Percentiles rank a stretch among this genome's conserved stretches.
Evolutionary conservation across 2,888 invertebrate species (phyloP).

Genomic region (Synergus gifuensis): DNA sequence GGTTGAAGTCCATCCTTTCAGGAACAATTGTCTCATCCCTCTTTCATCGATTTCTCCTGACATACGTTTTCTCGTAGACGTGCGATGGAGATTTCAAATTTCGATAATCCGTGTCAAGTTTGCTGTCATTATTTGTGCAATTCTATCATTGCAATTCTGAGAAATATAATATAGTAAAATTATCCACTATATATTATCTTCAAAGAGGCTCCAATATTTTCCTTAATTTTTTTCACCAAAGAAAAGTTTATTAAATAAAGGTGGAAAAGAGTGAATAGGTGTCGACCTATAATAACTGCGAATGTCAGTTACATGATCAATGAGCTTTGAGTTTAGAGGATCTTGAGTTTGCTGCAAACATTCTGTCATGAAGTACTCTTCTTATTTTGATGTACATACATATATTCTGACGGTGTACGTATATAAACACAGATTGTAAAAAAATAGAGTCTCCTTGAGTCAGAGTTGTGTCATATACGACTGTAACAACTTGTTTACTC

Average conservation of each 20-base stretch:
- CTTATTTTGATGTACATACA: too few species aligned
- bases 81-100: constrained; percentile 20
- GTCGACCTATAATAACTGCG: too few species aligned
- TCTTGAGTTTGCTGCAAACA: too few species aligned
- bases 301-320: too few species aligned
- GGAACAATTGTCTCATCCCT: constrained; percentile 18
- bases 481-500: background rate
- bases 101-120: background rate
- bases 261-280: too few species aligned
- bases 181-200: constrained; percentile 10
- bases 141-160: constrained; percentile 14
- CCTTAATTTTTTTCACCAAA: background rate
- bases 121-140: background rate
- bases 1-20: background rate
- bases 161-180: background rate
- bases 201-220: background rate
- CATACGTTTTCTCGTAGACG: constrained; percentile 24
- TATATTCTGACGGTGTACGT: too few species aligned
- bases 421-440: background rate
- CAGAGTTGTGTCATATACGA: background rate
- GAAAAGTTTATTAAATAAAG: background rate
- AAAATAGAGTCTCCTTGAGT: background rate
- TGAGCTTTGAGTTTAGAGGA: too few species aligned
- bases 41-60: constrained; percentile 25
- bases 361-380: too few species aligned